A percentile compares a stretch with the other conserved stretches of the same genome.
Evolutionary conservation across 2,113 vertebrate genomes (phyloP).

Genomic region (Podilymbus podiceps): DNA sequence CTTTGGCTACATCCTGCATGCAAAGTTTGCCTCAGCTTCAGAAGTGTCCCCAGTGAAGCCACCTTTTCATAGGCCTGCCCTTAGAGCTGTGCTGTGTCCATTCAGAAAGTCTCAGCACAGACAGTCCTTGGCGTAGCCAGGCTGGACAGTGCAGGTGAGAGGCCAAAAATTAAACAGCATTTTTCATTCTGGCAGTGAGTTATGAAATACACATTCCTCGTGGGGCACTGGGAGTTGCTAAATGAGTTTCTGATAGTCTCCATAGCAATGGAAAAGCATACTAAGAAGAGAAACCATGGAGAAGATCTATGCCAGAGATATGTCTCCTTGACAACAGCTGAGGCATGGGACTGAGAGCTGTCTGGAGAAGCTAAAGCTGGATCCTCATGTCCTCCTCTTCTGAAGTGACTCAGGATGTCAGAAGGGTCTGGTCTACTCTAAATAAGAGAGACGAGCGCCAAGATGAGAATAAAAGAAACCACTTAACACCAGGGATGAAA

Average conservation of each 20-base stretch:
- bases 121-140: not conserved
- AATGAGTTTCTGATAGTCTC: slow-evolving; percentile 62
- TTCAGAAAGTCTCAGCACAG: not conserved
- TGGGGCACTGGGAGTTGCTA: slow-evolving; percentile 31
- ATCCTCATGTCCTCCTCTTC: not conserved
- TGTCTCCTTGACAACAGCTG: slow-evolving; percentile 61
- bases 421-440: not conserved
- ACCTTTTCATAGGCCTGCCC: not conserved
- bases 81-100: not conserved
- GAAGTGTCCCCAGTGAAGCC: not conserved
- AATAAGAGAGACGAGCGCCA: not conserved
- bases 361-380: slow-evolving; percentile 12
- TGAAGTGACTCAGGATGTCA: not conserved
- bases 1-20: not conserved
- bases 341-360: not conserved
- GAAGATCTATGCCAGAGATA: slow-evolving; percentile 47
- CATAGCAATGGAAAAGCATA: slow-evolving; percentile 60
- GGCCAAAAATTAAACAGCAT: not conserved
- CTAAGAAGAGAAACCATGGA: slow-evolving; percentile 39
- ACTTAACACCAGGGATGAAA: not conserved
- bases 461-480: not conserved
- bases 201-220: slow-evolving; percentile 31
- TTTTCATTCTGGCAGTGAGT: not conserved
- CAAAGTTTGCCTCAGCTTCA: not conserved
- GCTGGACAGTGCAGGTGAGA: not conserved